These are phyloP conservation scores for Sebastes jordani DNA, from an alignment of 2,797 vertebrate species.

Conservation along the genomic window DNA sequence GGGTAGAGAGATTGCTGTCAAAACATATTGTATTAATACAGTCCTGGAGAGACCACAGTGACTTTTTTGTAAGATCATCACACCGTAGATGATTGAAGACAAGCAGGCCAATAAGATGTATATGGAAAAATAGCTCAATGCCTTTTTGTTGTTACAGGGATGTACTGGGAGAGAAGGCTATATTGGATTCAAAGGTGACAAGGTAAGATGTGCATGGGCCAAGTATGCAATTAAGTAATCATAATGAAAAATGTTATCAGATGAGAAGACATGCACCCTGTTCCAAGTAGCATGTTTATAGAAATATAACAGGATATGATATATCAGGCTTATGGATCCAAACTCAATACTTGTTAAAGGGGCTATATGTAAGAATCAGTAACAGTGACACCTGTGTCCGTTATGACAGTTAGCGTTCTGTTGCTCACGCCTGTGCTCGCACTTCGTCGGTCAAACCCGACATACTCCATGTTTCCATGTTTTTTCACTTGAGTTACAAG, in stretches of 20 bases:
- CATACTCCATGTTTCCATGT: neutral
- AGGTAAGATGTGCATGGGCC: slow-evolving; percentile 72
- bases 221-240: neutral
- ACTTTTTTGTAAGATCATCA: slow-evolving; percentile 9
- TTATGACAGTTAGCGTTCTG: too few relatives aligned
- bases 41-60: neutral
- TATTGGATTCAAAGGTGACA: slow-evolving; percentile 85
- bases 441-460: too few relatives aligned
- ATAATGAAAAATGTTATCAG: neutral
- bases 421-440: too few relatives aligned
- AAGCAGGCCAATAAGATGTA: neutral
- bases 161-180: slow-evolving; percentile 82
- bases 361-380: too few relatives aligned
- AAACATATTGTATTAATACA: slow-evolving; percentile 34
- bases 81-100: neutral
- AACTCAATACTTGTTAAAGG: neutral
- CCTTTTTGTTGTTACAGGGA: slow-evolving; percentile 75
- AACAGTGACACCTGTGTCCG: too few relatives aligned
- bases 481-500: neutral
- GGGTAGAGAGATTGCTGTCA: slow-evolving; percentile 24
- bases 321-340: neutral
- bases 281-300: neutral
- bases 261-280: neutral
- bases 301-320: neutral
- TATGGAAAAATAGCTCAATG: neutral